Evolutionary conservation across 1,140 invertebrate genomes (phyloP).

Genomic region (Brevipalpus yothersi): DNA sequence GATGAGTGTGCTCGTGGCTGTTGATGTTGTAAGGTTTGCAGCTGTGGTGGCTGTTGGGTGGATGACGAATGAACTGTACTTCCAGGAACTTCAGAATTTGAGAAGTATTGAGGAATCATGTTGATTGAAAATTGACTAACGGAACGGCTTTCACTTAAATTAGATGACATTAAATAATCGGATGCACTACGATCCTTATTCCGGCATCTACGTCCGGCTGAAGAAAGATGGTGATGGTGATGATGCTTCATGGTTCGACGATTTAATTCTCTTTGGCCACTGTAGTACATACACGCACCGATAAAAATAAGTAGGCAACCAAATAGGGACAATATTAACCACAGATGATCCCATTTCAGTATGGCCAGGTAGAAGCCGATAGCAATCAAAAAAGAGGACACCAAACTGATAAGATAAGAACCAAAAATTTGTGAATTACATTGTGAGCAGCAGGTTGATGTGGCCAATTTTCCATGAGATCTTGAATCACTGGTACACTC

Average conservation of each 20-base stretch:
- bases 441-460: background rate
- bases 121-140: conserved; percentile 7
- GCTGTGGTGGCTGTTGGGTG: background rate
- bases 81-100: background rate
- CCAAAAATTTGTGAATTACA: conserved; percentile 5
- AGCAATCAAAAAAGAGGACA: background rate
- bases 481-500: background rate
- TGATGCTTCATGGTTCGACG: background rate
- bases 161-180: background rate
- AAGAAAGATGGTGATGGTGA: background rate
- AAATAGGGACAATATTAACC: background rate
- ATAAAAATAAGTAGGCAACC: conserved; percentile 6
- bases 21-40: background rate
- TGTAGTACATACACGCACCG: conserved; percentile 5
- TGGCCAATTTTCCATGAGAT: background rate
- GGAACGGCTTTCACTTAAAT: background rate
- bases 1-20: background rate
- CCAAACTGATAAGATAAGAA: conserved; percentile 3
- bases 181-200: background rate
- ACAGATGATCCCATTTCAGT: background rate
- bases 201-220: background rate
- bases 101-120: conserved; percentile 9
- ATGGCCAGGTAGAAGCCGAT: conserved; percentile 1
- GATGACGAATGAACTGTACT: background rate
- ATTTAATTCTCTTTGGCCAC: background rate